Base-by-base conservation (phyloP, 2,888 invertebrate genomes). In the Mimumesa dahlbomi region DNA sequence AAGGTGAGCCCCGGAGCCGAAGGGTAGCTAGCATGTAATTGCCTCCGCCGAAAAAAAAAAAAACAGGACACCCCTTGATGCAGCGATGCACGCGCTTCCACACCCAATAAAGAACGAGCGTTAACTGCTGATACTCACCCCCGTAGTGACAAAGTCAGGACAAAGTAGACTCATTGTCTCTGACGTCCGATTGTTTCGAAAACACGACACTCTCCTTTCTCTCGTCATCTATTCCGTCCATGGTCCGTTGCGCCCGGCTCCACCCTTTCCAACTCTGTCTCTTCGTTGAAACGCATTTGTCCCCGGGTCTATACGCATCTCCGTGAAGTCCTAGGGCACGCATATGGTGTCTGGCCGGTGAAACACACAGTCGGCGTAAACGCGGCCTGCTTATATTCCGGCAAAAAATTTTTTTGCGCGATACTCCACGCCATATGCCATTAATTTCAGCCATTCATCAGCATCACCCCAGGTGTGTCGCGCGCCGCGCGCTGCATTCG, bases 141-240 rank as follows among this genome's bases (percentile, higher is more conserved):
- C 63, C 70, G 50, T 49, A 56, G 61, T 62, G 65, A 63, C 69
- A 48, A 57, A 48, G 43, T 68, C 71, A 49, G 72, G 62, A 71
- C 75, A 76, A 77, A 82, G 79, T 84, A 82, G 81, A 81, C 82
- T 80, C 77, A 84, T 85, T 85, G 85, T 85, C 82, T 77, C 66
- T 42, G 48, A 52, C 69, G 62, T 56, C 43, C 68, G 75, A 82
- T 84, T 84, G 83, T 84, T 75, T 78, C 54, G 45, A 45, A 46
- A 58, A 50, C 75, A 61, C 72, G 72, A 69, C 74, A 70, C 29
- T 38, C 56, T 29, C 14, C 40, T 19, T 34, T 25, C 53, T 53
- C 34, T 38, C 31, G 43, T 53, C 38, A 6, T 42, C 19, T 25
- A 14, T 31, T 4, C 16, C 21, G 3, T 36, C 34, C 31, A n/a